Conservation (phyloP, 2,113 vertebrate species). For the Platichthys stellatus region DNA sequence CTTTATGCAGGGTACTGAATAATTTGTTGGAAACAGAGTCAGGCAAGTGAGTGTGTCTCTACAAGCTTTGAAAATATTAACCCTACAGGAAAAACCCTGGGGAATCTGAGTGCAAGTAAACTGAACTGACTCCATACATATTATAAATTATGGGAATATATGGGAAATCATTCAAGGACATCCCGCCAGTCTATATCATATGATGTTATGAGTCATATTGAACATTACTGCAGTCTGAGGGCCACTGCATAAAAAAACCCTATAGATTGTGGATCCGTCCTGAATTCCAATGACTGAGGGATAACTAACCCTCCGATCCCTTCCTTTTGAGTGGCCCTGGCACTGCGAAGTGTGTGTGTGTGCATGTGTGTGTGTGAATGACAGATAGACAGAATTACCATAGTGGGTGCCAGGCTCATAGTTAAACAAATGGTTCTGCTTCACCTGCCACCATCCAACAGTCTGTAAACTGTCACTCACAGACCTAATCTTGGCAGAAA, state of each 20-base stretch:
- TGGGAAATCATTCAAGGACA: constrained; percentile 16
- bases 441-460: constrained; percentile 37
- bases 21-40: background rate
- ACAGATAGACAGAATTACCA: no score
- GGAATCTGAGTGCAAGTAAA: background rate
- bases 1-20: background rate
- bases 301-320: background rate
- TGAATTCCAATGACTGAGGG: constrained; percentile 16
- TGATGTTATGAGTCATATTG: constrained; percentile 23
- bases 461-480: constrained; percentile 2
- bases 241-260: background rate
- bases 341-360: constrained; percentile 3
- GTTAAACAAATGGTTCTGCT: no score
- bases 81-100: background rate
- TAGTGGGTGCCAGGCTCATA: no score
- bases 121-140: constrained; percentile 15
- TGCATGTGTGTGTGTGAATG: no score
- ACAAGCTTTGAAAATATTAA: constrained; percentile 7
- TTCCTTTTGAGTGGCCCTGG: constrained; percentile 1
- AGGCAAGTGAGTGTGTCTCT: background rate
- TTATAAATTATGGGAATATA: constrained; percentile 1
- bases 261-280: background rate
- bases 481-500: no score
- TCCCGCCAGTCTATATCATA: background rate
- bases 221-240: constrained; percentile 7